Conservation (phyloP, 2,888 invertebrate species). For the Andrena hattorfiana region DNA sequence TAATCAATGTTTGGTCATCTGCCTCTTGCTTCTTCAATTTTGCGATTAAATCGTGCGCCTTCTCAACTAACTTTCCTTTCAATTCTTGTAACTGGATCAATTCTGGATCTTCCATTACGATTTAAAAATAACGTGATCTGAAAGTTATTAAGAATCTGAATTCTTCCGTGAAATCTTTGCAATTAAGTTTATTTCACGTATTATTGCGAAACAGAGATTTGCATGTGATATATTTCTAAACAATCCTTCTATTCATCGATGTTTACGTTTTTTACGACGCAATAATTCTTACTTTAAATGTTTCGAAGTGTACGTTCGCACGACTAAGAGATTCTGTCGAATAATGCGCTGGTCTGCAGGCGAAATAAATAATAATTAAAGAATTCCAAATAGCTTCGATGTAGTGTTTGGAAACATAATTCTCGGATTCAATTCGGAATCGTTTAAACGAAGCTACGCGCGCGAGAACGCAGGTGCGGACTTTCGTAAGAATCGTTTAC, state of each 20-base stretch:
- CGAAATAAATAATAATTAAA: not conserved
- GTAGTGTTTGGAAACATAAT: not conserved
- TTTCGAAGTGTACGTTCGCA: not conserved
- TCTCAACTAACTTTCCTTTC: conserved; percentile 56
- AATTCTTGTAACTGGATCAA: conserved; percentile 42
- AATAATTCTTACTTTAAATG: not conserved
- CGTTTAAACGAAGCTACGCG: not conserved
- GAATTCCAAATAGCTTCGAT: not conserved
- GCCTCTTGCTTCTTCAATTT: conserved; percentile 49
- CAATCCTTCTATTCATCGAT: not conserved
- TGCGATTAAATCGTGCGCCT: conserved; percentile 44
- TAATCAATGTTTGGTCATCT: conserved; percentile 14
- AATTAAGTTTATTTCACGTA: not conserved
- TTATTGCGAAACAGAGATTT: not conserved
- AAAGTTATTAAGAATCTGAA: not conserved
- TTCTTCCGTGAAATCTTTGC: not conserved
- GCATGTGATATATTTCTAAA: not conserved
- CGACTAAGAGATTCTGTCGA: not conserved
- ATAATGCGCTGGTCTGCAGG: not conserved
- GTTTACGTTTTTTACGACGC: not conserved
- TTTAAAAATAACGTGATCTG: not conserved
- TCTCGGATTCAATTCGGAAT: not conserved
- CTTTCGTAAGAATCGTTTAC: not conserved
- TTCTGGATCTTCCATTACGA: conserved; percentile 54
- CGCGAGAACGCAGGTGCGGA: conserved; percentile 12